phyloP scores from a whole-genome alignment of 2,113 vertebrate genomes.

The Rattus rattus region DNA sequence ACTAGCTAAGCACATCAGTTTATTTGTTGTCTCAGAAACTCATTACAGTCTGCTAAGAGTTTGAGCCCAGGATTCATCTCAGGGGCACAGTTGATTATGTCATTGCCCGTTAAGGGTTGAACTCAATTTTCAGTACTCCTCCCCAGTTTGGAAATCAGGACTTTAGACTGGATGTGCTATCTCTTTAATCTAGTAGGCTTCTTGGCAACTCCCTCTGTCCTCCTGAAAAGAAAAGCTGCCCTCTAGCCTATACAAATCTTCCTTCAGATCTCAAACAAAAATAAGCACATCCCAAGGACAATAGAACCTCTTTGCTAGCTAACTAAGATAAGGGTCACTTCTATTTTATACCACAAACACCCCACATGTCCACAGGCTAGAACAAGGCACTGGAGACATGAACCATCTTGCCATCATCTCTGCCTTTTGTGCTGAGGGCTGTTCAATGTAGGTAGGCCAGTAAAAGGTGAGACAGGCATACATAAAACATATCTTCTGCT shows the following conservation, averaged over 20 bases:
- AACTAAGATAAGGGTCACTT: neutral
- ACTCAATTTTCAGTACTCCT: neutral
- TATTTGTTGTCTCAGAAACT: neutral
- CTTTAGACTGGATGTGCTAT: neutral
- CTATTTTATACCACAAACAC: neutral
- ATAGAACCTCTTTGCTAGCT: neutral
- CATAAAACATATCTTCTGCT: neutral
- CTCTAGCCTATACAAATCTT: neutral
- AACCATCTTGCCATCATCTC: neutral
- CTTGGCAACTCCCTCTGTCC: no score
- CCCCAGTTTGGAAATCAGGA: neutral
- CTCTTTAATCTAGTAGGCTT: neutral
- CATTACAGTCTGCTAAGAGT: neutral
- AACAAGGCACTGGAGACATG: neutral
- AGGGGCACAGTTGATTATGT: neutral
- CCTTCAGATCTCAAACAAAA: neutral
- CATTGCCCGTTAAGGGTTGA: neutral
- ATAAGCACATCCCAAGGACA: neutral
- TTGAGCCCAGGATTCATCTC: neutral
- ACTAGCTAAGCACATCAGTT: neutral
- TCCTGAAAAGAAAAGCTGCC: neutral
- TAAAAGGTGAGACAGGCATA: slow-evolving; percentile 6
- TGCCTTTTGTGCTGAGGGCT: neutral
- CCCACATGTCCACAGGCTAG: neutral
- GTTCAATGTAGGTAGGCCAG: neutral